A percentile compares a stretch with the other conserved stretches of the same genome.
Evolutionary conservation across 2,888 invertebrate species (phyloP).

Genomic region (Gymnosoma rotundatum): DNA sequence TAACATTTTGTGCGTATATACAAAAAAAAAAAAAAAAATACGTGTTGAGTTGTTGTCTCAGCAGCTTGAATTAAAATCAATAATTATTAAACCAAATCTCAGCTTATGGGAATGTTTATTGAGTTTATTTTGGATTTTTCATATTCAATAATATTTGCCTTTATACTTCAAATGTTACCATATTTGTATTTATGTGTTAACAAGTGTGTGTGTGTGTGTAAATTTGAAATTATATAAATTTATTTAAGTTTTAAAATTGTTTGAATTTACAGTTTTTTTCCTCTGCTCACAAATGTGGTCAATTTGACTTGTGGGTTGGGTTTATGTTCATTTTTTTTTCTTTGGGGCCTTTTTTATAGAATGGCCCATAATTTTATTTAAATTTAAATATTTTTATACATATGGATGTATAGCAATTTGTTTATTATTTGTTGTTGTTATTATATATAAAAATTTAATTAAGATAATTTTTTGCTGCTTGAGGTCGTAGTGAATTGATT

Average conservation of each 20-base stretch:
- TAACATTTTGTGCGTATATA: slow-evolving; percentile 43
- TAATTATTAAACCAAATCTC: slow-evolving; percentile 51
- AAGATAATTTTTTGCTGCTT: slow-evolving; percentile 56
- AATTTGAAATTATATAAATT: slow-evolving; percentile 52
- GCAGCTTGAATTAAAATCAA: slow-evolving; percentile 41
- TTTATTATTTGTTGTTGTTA: neutral
- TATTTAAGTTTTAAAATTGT: slow-evolving; percentile 31
- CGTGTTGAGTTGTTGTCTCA: slow-evolving; percentile 23
- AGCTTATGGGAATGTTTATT: slow-evolving; percentile 53
- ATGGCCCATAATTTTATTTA: slow-evolving; percentile 59
- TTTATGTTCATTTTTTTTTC: slow-evolving; percentile 16
- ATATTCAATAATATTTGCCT: slow-evolving; percentile 14
- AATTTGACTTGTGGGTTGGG: slow-evolving; percentile 69
- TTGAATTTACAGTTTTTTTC: slow-evolving; percentile 13
- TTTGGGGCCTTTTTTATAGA: slow-evolving; percentile 29
- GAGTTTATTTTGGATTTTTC: slow-evolving; percentile 12
- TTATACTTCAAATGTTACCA: neutral
- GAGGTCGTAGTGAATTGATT: slow-evolving; percentile 48
- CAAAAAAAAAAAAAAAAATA: neutral
- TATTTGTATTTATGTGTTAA: neutral
- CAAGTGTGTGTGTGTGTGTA: slow-evolving; percentile 17
- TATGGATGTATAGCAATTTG: slow-evolving; percentile 1
- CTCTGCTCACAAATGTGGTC: slow-evolving; percentile 56
- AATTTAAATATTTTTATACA: slow-evolving; percentile 19
- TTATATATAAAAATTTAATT: slow-evolving; percentile 48